Base-by-base conservation (phyloP, 2,113 vertebrate genomes). In the Pomatostomus ruficeps region DNA sequence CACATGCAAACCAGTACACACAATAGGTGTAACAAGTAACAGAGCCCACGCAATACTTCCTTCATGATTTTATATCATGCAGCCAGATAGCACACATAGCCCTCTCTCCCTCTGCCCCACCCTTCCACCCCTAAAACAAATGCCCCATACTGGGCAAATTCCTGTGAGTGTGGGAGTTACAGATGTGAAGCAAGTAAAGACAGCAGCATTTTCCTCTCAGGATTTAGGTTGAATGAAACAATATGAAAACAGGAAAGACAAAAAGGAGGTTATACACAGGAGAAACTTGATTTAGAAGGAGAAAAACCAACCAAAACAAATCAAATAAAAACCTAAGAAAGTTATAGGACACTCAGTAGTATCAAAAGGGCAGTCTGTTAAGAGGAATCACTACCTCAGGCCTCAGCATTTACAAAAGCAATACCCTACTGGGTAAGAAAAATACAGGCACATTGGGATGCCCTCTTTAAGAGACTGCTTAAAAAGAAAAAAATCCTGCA, bases 161-260 rank as follows among this genome's bases (percentile, higher is more conserved):
- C 49, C 85, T 52, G 0, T 3, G 29, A 14, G 38, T 1, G 42
- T 28, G 61, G 42, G 38, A 35, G 35, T 36, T 78, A 84, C 0
- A 0, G 25, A 77, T 7, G 14, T 6, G 18, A 29, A 46, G 3
- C 1, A 42, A 2, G 28, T 23, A 35, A 77, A 74, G 46, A 42
- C 7, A n/a, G 10, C 45, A 62, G 43, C 35, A 17, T 43, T 67
- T 54, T 16, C 16, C 46, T 78, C 49, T 13, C 19, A 7, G 14
- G 43, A 49, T 72, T 75, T 45, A 20, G 31, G 23, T 2, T 55
- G 68, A 85, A 46, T 0, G 1, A 59, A 77, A 49, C 14, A 67
- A 46, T 8, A 33, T 7, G 18, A 51, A 31, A 72, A 61, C 5
- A 65, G 42, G 54, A 19, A 42, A 28, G 18, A 54, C 14, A 71